Conservation (phyloP, 2,113 vertebrate genomes). For the Xiphophorus maculatus region DNA sequence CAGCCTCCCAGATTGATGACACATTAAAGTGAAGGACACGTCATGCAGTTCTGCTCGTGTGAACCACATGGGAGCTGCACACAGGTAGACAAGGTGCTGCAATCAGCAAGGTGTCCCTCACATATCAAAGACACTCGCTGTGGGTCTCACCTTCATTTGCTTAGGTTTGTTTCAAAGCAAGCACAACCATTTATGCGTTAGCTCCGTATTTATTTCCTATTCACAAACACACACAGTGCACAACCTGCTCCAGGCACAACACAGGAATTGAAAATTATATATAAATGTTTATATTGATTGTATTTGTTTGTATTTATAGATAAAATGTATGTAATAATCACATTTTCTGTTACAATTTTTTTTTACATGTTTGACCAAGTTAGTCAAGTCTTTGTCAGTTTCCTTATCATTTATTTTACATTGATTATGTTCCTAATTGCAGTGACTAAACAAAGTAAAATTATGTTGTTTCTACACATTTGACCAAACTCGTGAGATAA, state of each 20-base stretch:
- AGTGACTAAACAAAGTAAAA: too few relatives aligned
- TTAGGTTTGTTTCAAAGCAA: slow-evolving; percentile 23
- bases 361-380: too few relatives aligned
- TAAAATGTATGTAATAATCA: too few relatives aligned
- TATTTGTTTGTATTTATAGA: too few relatives aligned
- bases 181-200: neutral
- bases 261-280: neutral
- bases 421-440: too few relatives aligned
- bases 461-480: too few relatives aligned
- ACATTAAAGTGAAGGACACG: slow-evolving; percentile 70
- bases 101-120: slow-evolving; percentile 48
- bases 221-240: too few relatives aligned
- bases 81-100: slow-evolving; percentile 45
- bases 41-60: slow-evolving; percentile 63
- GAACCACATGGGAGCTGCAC: slow-evolving; percentile 33
- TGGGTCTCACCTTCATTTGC: neutral
- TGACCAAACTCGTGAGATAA: too few relatives aligned
- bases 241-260: neutral
- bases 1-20: slow-evolving; percentile 64
- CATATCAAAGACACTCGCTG: slow-evolving; percentile 19
- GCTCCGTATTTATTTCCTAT: neutral
- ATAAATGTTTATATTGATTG: too few relatives aligned
- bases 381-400: too few relatives aligned
- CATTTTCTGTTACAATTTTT: too few relatives aligned
- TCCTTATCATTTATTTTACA: too few relatives aligned